phyloP scores from a whole-genome alignment of 1,140 invertebrate species.

The Neoseiulus cucumeris region DNA sequence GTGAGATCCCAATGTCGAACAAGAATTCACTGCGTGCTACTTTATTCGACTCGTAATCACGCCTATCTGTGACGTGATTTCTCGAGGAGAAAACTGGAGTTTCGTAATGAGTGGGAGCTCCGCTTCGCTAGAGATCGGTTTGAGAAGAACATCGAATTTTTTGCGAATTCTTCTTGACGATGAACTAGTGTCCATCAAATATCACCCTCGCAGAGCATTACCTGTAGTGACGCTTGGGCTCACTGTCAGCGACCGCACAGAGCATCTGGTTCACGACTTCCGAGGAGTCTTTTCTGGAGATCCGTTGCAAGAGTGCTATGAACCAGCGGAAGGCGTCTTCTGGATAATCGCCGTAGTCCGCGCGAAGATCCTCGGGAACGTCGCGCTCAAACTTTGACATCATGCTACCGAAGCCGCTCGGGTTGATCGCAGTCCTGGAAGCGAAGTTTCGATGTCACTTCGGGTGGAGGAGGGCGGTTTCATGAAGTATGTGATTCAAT shows the following conservation, averaged over 20 bases:
- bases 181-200: no score
- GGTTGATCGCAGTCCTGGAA: neutral
- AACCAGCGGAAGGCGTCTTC: neutral
- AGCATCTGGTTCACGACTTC: slow-evolving; percentile 1
- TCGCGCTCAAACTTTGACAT: neutral
- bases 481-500: neutral
- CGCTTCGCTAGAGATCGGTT: no score
- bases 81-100: no score
- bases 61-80: no score
- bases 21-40: no score
- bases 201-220: neutral
- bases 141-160: no score
- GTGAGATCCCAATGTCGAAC: no score
- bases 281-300: neutral
- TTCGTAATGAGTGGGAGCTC: no score
- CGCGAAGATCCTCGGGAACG: neutral
- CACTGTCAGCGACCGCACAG: neutral
- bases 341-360: neutral
- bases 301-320: neutral
- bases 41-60: no score
- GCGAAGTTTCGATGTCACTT: no score
- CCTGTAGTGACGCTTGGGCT: slow-evolving; percentile 2
- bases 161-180: no score
- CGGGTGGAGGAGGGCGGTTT: neutral
- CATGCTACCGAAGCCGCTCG: neutral